phyloP scores from a whole-genome alignment of 2,113 vertebrate genomes.

The Climacteris rufus region DNA sequence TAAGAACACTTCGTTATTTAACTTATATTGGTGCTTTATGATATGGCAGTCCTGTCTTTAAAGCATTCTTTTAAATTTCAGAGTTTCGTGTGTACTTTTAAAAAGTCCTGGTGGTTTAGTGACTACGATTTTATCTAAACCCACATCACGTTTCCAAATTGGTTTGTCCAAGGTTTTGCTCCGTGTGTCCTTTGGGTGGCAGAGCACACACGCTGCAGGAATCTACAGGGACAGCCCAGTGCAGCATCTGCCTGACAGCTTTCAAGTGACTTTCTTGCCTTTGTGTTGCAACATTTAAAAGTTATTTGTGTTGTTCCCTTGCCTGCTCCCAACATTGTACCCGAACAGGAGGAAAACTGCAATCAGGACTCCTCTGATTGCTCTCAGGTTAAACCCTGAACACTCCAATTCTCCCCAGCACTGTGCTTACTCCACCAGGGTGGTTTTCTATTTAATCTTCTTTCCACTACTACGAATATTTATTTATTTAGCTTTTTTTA shows the following conservation, averaged over 20 bases:
- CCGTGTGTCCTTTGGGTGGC: constrained; percentile 62
- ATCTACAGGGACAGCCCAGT: fast-evolving
- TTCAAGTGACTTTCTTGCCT: background rate
- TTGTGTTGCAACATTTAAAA: background rate
- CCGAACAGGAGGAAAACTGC: background rate
- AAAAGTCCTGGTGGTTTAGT: background rate
- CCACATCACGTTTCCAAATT: background rate
- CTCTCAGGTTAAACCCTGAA: no score
- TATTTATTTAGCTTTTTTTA: background rate
- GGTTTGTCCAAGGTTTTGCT: constrained; percentile 1
- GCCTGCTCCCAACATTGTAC: background rate
- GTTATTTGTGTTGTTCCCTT: background rate
- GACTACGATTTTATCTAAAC: background rate
- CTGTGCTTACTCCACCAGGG: background rate
- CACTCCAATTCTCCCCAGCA: fast-evolving
- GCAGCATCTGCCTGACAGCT: background rate
- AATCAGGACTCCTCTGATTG: fast-evolving
- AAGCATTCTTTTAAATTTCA: background rate
- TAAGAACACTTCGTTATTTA: background rate
- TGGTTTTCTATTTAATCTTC: background rate
- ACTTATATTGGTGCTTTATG: background rate
- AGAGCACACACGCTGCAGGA: background rate
- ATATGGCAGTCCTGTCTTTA: background rate
- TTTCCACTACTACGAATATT: background rate
- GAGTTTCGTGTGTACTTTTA: background rate